Percentiles rank a stretch among this genome's conserved stretches.
phyloP scores from a whole-genome alignment of 2,797 vertebrate species.

The Carapus acus region DNA sequence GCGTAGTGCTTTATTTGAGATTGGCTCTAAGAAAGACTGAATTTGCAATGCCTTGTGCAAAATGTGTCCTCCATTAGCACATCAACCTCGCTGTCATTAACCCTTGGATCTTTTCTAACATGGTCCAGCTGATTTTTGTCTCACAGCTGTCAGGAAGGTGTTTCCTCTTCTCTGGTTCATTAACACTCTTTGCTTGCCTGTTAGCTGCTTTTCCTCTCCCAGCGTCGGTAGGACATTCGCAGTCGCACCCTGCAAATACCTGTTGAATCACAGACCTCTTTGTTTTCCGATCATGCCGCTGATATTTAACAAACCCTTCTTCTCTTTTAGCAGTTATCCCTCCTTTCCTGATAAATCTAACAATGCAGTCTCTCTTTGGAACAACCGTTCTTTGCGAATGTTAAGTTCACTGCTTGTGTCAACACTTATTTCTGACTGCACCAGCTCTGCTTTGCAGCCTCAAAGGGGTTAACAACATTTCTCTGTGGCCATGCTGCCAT shows the following conservation, averaged over 20 bases:
- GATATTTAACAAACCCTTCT: conserved; percentile 21
- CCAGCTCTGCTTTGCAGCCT: background rate
- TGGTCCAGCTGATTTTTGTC: conserved; percentile 20
- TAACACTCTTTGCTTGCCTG: conserved; percentile 29
- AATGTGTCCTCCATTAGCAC: conserved; percentile 34
- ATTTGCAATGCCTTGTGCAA: conserved; percentile 18
- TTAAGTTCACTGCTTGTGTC: background rate
- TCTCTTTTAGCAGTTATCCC: conserved; percentile 4
- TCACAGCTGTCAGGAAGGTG: conserved; percentile 34
- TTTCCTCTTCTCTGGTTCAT: conserved; percentile 21
- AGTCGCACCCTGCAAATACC: conserved; percentile 25
- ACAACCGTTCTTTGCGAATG: background rate
- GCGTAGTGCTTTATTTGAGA: background rate
- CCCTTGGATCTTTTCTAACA: conserved; percentile 32
- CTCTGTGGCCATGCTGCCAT: conserved; percentile 40
- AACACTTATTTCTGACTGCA: background rate
- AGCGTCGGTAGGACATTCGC: conserved; percentile 31
- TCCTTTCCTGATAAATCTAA: conserved; percentile 11
- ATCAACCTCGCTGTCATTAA: conserved; percentile 5
- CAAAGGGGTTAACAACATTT: background rate
- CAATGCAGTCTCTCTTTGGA: conserved; percentile 2
- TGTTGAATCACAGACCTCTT: conserved; percentile 15
- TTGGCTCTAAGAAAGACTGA: no score
- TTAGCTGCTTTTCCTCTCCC: conserved; percentile 39
- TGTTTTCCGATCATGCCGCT: no score